A percentile compares a stretch with the other conserved stretches of the same genome.
phyloP scores from a whole-genome alignment of 2,113 vertebrate species.

The Eulemur macaco region DNA sequence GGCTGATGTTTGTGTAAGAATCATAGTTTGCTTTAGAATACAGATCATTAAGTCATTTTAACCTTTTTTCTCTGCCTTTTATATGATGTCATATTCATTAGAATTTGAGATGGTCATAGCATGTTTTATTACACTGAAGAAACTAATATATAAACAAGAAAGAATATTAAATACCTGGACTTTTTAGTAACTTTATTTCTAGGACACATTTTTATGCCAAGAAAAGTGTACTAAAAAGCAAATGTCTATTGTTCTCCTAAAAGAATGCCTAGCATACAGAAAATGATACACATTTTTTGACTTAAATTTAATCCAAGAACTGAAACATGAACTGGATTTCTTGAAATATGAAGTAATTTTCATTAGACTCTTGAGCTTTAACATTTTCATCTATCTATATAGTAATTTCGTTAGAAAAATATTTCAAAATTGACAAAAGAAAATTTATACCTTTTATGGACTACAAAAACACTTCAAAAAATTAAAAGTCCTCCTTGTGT shows the following conservation, averaged over 20 bases:
- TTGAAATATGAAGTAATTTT: neutral
- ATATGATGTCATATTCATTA: neutral
- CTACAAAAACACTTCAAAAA: neutral
- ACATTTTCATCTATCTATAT: neutral
- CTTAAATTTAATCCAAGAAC: constrained; percentile 6
- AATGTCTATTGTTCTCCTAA: constrained; percentile 33
- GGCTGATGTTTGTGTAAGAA: constrained; percentile 8
- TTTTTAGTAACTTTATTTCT: constrained; percentile 42
- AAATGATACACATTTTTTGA: neutral
- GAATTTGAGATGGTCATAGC: constrained; percentile 49
- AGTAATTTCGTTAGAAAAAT: constrained; percentile 39
- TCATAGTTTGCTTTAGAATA: constrained; percentile 62
- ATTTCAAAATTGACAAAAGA: constrained; percentile 1
- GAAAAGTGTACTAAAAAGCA: constrained; percentile 4
- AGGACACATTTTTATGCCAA: constrained; percentile 20
- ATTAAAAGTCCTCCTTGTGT: neutral
- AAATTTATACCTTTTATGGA: constrained; percentile 37
- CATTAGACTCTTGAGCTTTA: neutral
- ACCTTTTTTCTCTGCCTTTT: neutral
- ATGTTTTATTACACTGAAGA: constrained; percentile 56
- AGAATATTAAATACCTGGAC: neutral
- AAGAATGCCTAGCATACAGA: constrained; percentile 2
- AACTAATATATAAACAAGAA: constrained; percentile 45
- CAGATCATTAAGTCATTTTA: constrained; percentile 41
- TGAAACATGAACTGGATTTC: neutral